Conservation (phyloP, 2,797 vertebrate species). For the Prunella strophiata region DNA sequence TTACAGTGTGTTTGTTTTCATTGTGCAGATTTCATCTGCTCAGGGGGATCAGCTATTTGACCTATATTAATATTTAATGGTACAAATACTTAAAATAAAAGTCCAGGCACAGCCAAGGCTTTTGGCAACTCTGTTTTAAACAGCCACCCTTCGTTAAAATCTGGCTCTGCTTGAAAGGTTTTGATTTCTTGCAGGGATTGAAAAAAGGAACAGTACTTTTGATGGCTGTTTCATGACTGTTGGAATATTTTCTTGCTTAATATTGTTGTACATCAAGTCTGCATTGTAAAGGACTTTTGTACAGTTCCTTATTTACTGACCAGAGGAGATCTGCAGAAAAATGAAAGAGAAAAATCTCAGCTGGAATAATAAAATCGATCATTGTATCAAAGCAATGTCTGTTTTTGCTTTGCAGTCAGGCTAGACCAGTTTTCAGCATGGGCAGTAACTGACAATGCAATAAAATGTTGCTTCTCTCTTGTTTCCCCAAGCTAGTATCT, state of each 20-base stretch:
- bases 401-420: neutral
- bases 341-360: neutral
- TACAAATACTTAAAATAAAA: constrained; percentile 50
- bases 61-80: constrained; percentile 63
- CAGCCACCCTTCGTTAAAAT: neutral
- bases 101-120: constrained; percentile 40
- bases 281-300: neutral
- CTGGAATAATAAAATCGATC: constrained; percentile 16
- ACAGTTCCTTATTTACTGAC: neutral
- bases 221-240: neutral
- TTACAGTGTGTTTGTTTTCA: constrained; percentile 39
- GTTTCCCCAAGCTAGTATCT: neutral
- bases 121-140: constrained; percentile 30
- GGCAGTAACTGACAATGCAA: neutral
- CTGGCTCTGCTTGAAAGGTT: constrained; percentile 29
- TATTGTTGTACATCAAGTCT: neutral
- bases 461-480: neutral
- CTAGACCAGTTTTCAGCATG: neutral
- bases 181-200: neutral
- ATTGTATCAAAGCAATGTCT: neutral
- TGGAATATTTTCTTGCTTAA: constrained; percentile 28
- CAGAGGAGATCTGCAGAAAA: neutral
- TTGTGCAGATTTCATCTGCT: constrained; percentile 45
- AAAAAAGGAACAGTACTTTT: neutral
- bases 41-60: constrained; percentile 41